Evolutionary conservation across 2,888 invertebrate genomes (phyloP), one percentile per base, ranked within the genome.

Genomic region (Tenthredo scrophulariae): DNA sequence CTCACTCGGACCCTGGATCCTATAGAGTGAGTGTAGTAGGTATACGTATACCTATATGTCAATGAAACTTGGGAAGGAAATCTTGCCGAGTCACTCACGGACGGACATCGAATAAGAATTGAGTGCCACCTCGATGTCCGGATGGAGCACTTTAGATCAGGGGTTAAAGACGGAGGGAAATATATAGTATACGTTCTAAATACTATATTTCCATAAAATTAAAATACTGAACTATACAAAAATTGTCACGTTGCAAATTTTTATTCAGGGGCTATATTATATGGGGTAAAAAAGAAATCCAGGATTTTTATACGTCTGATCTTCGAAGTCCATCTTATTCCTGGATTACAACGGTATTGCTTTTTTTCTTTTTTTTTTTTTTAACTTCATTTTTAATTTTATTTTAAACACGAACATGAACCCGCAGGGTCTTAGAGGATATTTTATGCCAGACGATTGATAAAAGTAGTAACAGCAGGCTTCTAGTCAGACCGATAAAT

Each of bases 141-240:
- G 80, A 80, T 80, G 80, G 54, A 54, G 80, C 80, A 80, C 80
- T 80, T 80, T 80, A 40, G 80, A 62, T 58, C 80, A 22, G 37
- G 77, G 77, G 80, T 58, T n/a, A 26, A 58, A 33, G 58, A 80
- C 62, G 58, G 50, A 22, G 40, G 37, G 37, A 22, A 58, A 18
- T 29, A 79, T 72, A 40, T 15, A n/a, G n/a, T 37, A 9, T 29
- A n/a, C 70, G 37, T 62, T 62, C 13, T 22, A 62, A 62, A 62
- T 62, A 26, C 22, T 26, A 62, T 9, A 13, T 33, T 67, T 13
- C 9, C 15, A 67, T 26, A 33, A 33, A 62, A 62, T 72, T 72
- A 72, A 72, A 72, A 72, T 37, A 37, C 40, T 33, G 3, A 40
- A 22, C 40, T 40, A 10, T 6, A 10, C 7, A 33, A 22, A 62